phyloP scores from a whole-genome alignment of 2,113 vertebrate genomes.

The Montifringilla adamsi region DNA sequence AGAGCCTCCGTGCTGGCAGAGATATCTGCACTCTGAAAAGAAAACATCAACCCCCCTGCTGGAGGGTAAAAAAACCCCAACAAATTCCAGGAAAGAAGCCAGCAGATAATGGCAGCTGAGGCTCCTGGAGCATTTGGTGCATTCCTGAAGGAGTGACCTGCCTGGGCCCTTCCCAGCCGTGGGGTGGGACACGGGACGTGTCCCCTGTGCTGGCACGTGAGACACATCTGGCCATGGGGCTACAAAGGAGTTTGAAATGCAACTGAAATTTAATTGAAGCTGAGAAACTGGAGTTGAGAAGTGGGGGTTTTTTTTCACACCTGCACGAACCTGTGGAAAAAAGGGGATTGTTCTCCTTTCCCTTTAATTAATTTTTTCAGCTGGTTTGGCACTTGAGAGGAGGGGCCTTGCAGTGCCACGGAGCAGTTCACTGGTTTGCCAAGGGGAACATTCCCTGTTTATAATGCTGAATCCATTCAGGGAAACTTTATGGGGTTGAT shows the following conservation, averaged over 20 bases:
- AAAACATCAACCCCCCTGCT: neutral
- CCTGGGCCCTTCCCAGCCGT: neutral
- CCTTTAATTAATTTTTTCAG: neutral
- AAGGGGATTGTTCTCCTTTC: neutral
- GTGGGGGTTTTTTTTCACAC: neutral
- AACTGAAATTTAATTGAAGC: neutral
- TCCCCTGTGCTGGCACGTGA: neutral
- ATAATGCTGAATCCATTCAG: neutral
- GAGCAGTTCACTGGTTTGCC: neutral
- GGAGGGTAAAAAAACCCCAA: neutral
- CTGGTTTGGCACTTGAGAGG: neutral
- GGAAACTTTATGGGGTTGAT: neutral
- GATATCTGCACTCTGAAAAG: neutral
- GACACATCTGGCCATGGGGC: rapidly evolving
- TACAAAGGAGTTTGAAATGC: neutral
- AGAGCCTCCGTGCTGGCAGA: neutral
- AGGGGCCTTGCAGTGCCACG: neutral
- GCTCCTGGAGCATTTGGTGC: rapidly evolving
- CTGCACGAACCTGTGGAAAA: neutral
- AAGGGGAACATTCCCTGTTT: neutral
- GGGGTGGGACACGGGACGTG: rapidly evolving
- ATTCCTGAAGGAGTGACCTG: neutral
- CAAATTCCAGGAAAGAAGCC: neutral
- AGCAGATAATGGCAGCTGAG: rapidly evolving
- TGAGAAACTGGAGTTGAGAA: neutral